Percentiles rank a stretch among this genome's conserved stretches.
These are phyloP conservation scores for Nettapus auritus DNA, from an alignment of 2,113 vertebrate genomes.

Conservation along the genomic window DNA sequence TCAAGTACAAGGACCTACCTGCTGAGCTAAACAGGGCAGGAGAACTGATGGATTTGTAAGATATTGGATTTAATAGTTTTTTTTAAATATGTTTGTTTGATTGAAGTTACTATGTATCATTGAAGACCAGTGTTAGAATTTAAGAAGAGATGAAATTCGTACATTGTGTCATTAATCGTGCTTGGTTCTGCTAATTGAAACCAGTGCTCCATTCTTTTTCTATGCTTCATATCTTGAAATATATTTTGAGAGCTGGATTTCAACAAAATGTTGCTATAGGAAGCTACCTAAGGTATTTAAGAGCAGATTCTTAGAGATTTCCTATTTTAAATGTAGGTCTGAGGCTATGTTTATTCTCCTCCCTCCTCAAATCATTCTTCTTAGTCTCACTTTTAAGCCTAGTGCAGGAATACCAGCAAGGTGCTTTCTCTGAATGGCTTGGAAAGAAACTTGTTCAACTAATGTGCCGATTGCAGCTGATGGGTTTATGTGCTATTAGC, in stretches of 20 bases:
- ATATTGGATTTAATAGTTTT: conserved; percentile 52
- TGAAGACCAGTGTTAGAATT: neutral
- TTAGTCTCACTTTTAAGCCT: conserved; percentile 35
- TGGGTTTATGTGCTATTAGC: conserved; percentile 86
- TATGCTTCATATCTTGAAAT: neutral
- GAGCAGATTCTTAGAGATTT: neutral
- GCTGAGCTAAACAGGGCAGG: conserved; percentile 68
- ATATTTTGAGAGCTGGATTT: neutral
- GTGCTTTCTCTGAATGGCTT: conserved; percentile 68
- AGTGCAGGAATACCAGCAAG: conserved; percentile 47
- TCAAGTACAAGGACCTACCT: conserved; percentile 58
- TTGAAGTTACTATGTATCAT: neutral
- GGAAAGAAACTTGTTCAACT: conserved; percentile 73
- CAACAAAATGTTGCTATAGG: neutral
- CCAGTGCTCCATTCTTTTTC: rapidly evolving
- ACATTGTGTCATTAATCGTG: neutral
- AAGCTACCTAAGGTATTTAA: neutral
- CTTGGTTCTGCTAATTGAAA: neutral
- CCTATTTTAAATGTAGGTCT: neutral
- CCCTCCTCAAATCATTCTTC: conserved; percentile 28
- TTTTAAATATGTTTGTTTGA: conserved; percentile 35
- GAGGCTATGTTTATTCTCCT: neutral
- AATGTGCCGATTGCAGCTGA: conserved; percentile 79
- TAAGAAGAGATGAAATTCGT: conserved; percentile 2
- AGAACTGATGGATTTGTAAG: conserved; percentile 44